Percentiles rank a stretch among this genome's conserved stretches.
Conservation (phyloP, 2,113 vertebrate species). For the Cyprinodon brontotheroides region DNA sequence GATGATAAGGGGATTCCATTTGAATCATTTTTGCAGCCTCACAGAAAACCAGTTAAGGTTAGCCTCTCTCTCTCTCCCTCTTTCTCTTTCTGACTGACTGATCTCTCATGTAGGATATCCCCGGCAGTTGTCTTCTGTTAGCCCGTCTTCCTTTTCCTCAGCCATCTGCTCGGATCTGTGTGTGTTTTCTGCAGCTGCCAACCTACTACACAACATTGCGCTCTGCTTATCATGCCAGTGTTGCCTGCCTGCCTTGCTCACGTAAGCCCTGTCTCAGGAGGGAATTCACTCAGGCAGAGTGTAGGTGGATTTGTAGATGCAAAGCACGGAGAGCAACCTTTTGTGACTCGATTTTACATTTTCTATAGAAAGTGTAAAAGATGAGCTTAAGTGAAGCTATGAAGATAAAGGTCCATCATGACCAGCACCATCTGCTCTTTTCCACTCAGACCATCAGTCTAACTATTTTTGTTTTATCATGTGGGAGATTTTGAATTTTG, state of each 20-base stretch:
- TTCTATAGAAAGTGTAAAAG: conserved; percentile 48
- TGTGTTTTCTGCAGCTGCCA: conserved; percentile 70
- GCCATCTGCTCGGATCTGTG: conserved; percentile 70
- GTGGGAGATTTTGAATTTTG: neutral
- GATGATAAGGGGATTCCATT: conserved; percentile 53
- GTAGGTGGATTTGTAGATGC: conserved; percentile 72
- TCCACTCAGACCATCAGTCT: neutral
- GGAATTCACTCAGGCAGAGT: conserved; percentile 61
- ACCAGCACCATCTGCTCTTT: neutral
- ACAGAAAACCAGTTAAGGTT: conserved; percentile 26
- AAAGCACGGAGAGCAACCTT: conserved; percentile 53
- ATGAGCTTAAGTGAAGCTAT: conserved; percentile 14
- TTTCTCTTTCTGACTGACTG: conserved; percentile 56
- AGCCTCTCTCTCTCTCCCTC: conserved; percentile 27
- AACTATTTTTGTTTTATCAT: neutral
- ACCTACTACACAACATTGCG: conserved; percentile 57
- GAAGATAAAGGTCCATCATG: conserved; percentile 22
- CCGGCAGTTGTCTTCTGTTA: conserved; percentile 68
- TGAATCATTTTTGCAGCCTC: conserved; percentile 44
- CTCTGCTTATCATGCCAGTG: conserved; percentile 65
- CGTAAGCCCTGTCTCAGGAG: conserved; percentile 74
- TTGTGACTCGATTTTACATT: conserved; percentile 66
- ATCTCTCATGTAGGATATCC: conserved; percentile 71
- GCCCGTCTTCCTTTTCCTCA: conserved; percentile 62
- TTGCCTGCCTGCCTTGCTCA: conserved; percentile 59